Evolutionary conservation across 2,113 vertebrate species (phyloP).

Genomic region (Etheostoma cragini): DNA sequence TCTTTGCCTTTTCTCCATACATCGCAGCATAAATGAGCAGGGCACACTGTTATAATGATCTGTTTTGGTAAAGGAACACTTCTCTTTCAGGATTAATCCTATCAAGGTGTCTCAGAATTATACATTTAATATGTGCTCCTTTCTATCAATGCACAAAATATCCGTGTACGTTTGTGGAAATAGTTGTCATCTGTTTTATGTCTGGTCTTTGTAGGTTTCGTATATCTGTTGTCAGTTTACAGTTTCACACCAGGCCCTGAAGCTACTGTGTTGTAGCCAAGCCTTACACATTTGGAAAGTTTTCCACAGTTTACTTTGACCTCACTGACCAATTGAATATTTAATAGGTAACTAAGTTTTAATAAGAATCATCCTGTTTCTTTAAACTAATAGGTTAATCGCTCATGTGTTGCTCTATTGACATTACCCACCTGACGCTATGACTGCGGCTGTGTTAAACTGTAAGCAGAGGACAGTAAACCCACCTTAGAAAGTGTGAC

Average conservation of each 20-base stretch:
- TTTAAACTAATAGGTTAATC: neutral
- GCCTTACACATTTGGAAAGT: neutral
- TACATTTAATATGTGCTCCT: neutral
- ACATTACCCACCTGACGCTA: constrained; percentile 49
- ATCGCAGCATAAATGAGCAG: neutral
- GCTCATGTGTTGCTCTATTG: constrained; percentile 10
- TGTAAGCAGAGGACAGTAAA: constrained; percentile 35
- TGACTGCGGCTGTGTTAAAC: constrained; percentile 21
- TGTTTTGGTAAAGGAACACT: neutral
- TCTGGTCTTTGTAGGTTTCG: neutral
- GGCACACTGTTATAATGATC: neutral
- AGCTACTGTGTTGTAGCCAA: neutral
- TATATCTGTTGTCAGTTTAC: neutral
- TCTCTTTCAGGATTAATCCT: neutral
- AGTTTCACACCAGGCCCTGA: neutral
- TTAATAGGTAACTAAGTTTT: constrained; percentile 9
- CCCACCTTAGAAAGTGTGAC: constrained; percentile 45
- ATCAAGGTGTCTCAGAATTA: neutral
- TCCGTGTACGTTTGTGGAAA: neutral
- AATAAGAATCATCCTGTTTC: constrained; percentile 28
- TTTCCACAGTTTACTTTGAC: constrained; percentile 4
- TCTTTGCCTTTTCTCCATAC: neutral
- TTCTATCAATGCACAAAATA: neutral
- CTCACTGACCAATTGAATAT: constrained; percentile 13
- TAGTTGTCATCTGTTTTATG: neutral